phyloP scores from a whole-genome alignment of 2,888 invertebrate species.

The Drosophila melanosoma region DNA sequence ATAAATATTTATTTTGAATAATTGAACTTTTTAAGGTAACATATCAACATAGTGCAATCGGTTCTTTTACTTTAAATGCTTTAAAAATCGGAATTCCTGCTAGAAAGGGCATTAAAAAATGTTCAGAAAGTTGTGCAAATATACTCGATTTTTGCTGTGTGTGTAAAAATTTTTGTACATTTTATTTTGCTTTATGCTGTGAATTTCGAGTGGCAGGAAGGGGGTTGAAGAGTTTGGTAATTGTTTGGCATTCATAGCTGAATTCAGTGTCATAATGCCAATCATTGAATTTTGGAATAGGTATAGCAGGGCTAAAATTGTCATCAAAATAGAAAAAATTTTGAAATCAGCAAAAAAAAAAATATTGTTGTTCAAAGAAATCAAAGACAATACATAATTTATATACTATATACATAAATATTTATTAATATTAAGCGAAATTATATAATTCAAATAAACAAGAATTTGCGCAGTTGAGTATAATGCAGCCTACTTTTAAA shows the following conservation, averaged over 20 bases:
- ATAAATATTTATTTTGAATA: background rate
- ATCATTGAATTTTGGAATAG: background rate
- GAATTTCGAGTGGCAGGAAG: background rate
- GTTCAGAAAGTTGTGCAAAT: conserved; percentile 26
- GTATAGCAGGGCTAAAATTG: background rate
- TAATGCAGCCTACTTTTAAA: conserved; percentile 44
- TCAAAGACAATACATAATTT: background rate
- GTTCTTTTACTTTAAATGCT: background rate
- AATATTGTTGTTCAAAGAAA: conserved; percentile 39
- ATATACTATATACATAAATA: background rate
- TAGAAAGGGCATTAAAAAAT: background rate
- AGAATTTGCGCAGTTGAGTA: background rate
- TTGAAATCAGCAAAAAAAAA: conserved; percentile 15
- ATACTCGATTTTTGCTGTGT: conserved; percentile 20
- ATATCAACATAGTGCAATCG: background rate
- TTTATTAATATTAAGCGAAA: no score
- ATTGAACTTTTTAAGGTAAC: background rate
- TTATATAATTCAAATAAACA: background rate
- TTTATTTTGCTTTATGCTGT: conserved; percentile 5
- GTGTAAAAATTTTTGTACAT: conserved; percentile 36
- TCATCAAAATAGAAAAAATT: background rate
- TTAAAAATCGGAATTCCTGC: background rate
- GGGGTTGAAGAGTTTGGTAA: conserved; percentile 4
- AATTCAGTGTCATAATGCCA: background rate
- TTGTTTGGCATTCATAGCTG: conserved; percentile 5